phyloP scores from a whole-genome alignment of 2,113 vertebrate genomes.

The Rhabdornis inornatus region DNA sequence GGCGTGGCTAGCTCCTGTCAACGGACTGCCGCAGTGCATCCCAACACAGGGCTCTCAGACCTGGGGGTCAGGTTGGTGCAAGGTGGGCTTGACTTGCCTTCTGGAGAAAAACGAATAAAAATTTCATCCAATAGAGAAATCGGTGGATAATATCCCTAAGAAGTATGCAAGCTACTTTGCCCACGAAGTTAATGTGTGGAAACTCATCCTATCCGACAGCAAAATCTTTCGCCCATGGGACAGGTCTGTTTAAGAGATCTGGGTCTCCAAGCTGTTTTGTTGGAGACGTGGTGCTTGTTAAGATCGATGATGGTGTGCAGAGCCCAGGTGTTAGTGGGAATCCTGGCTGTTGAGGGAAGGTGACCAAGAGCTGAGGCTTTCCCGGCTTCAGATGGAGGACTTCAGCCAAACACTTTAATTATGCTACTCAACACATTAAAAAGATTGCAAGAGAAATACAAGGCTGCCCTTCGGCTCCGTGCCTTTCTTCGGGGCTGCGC shows the following conservation, averaged over 20 bases:
- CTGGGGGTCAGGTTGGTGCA: not conserved
- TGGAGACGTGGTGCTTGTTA: not conserved
- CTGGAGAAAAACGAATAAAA: not conserved
- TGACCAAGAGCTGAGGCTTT: not conserved
- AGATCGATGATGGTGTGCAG: rapidly evolving
- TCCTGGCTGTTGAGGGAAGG: not conserved
- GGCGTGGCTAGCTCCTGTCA: rapidly evolving
- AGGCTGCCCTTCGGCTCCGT: not conserved
- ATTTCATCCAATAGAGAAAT: not conserved
- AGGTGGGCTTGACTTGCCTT: not conserved
- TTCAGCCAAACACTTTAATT: not conserved
- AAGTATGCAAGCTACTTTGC: not conserved
- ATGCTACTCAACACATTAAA: rapidly evolving
- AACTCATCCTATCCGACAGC: not conserved
- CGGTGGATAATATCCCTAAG: not conserved
- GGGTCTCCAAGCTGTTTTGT: not conserved
- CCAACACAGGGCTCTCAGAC: not conserved
- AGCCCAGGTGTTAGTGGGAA: not conserved
- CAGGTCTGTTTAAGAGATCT: not conserved
- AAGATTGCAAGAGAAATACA: rapidly evolving
- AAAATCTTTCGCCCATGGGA: not conserved
- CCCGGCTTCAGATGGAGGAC: not conserved
- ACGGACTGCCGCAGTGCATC: no score
- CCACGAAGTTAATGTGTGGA: not conserved
- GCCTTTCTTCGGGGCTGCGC: not conserved